Percentiles rank a stretch among this genome's conserved stretches.
Evolutionary conservation across 2,797 vertebrate species (phyloP).

Genomic region (Chelon auratus): DNA sequence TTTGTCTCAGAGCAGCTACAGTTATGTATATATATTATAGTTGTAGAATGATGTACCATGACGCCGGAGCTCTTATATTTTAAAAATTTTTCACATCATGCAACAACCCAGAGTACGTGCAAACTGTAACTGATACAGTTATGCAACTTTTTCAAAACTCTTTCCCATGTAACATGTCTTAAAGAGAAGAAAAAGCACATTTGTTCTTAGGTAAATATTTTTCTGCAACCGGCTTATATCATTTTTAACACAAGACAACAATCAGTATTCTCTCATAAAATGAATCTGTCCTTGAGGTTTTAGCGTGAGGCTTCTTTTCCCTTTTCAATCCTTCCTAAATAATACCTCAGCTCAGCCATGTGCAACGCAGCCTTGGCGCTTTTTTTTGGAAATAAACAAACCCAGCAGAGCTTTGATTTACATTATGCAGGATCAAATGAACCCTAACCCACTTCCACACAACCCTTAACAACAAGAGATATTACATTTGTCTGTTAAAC

Average conservation of each 20-base stretch:
- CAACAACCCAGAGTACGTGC: slow-evolving; percentile 9
- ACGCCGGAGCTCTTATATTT: slow-evolving; percentile 15
- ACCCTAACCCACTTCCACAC: not conserved
- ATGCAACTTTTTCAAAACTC: not conserved
- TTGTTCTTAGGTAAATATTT: not conserved
- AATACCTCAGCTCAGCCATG: too few species aligned
- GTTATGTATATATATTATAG: not conserved
- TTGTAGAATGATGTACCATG: slow-evolving; percentile 38
- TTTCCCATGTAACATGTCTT: not conserved
- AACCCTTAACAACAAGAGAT: not conserved
- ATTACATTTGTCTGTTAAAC: not conserved
- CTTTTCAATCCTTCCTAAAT: too few species aligned
- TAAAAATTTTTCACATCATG: slow-evolving; percentile 38
- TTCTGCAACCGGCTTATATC: not conserved
- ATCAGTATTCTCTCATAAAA: too few species aligned
- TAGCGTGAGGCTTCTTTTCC: too few species aligned
- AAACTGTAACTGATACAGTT: not conserved
- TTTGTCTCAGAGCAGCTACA: slow-evolving; percentile 56
- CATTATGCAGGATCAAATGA: slow-evolving; percentile 12
- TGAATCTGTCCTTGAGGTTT: too few species aligned
- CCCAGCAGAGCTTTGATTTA: slow-evolving; percentile 27
- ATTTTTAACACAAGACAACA: not conserved
- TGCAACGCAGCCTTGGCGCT: not conserved
- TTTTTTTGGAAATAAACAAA: not conserved
- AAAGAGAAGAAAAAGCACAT: not conserved